Percentiles rank a stretch among this genome's conserved stretches.
Conservation (phyloP, 1,140 invertebrate species). For the Halictus rubicundus region DNA sequence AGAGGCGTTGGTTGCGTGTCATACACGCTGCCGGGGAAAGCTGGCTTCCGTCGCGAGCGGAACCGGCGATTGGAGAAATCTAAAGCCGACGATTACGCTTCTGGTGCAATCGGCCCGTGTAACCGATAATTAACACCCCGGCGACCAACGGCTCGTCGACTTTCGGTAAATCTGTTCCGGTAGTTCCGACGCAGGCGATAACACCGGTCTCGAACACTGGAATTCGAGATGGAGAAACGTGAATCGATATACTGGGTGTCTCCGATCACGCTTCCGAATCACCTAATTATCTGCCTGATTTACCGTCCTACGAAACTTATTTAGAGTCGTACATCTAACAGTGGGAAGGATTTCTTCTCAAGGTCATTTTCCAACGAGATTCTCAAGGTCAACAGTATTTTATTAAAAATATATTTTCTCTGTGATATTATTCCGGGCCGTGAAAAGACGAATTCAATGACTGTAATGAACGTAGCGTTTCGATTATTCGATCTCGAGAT, state of each 20-base stretch:
- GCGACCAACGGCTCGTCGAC: not conserved
- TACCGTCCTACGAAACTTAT: no score
- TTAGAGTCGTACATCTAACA: no score
- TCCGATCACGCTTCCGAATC: no score
- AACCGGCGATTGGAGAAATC: slow-evolving; percentile 36
- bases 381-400: no score
- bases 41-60: slow-evolving; percentile 23
- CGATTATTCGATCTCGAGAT: no score
- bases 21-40: slow-evolving; percentile 23
- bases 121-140: not conserved
- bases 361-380: no score
- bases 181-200: not conserved
- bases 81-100: slow-evolving; percentile 2
- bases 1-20: slow-evolving; percentile 10
- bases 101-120: slow-evolving; percentile 12
- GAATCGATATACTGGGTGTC: not conserved
- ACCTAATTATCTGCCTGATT: no score
- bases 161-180: not conserved
- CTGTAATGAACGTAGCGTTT: no score
- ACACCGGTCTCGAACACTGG: not conserved
- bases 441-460: no score
- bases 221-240: not conserved
- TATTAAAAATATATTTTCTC: no score
- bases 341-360: no score
- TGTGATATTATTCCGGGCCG: no score